Percentiles rank a stretch among this genome's conserved stretches.
phyloP scores from a whole-genome alignment of 2,888 invertebrate species.

The Rhabditoides inermis region DNA sequence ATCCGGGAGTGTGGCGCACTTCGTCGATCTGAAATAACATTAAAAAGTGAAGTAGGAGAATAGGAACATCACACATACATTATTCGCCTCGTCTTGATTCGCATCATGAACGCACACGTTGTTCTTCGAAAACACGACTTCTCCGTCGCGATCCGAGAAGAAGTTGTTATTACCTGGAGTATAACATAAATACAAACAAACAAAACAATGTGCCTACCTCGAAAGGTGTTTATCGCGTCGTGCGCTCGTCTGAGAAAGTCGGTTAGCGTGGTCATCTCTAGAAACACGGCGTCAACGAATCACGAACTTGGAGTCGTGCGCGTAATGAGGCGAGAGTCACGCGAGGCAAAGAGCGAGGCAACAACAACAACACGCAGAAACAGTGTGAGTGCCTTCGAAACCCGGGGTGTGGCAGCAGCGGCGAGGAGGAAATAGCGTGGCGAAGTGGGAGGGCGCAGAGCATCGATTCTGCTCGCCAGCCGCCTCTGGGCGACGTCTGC shows the following conservation, averaged over 20 bases:
- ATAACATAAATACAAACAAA: background rate
- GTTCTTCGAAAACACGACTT: slow-evolving; percentile 67
- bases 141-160: slow-evolving; percentile 55
- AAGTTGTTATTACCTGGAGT: slow-evolving; percentile 37
- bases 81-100: slow-evolving; percentile 15
- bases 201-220: slow-evolving; percentile 21
- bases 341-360: slow-evolving; percentile 1
- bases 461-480: too few relatives aligned
- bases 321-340: background rate
- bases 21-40: slow-evolving; percentile 57
- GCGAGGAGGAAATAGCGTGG: too few relatives aligned
- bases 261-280: slow-evolving; percentile 24
- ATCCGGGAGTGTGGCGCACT: slow-evolving; percentile 73
- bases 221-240: slow-evolving; percentile 40
- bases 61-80: background rate
- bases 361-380: background rate
- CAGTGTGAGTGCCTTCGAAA: too few relatives aligned
- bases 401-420: too few relatives aligned
- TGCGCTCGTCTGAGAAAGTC: slow-evolving; percentile 45
- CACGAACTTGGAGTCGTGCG: background rate
- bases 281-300: background rate
- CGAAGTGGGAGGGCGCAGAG: too few relatives aligned
- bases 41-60: background rate
- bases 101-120: slow-evolving; percentile 95
- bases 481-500: too few relatives aligned